Percentiles rank a stretch among this genome's conserved stretches.
Conservation (phyloP, 2,797 vertebrate species). For the Danio choprae region DNA sequence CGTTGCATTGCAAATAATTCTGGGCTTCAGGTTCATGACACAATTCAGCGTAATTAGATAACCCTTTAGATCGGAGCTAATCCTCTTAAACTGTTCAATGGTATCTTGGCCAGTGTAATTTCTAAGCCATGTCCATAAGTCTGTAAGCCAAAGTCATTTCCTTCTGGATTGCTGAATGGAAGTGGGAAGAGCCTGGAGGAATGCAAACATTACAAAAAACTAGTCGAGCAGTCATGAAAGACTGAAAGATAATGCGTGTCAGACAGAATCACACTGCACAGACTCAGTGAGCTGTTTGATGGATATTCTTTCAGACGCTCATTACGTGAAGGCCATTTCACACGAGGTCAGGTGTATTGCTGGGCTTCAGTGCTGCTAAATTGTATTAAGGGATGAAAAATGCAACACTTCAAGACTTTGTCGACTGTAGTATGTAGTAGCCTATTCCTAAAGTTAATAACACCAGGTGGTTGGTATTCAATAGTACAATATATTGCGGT, state of each 20-base stretch:
- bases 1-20: constrained; percentile 12
- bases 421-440: not conserved
- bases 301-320: constrained; percentile 9
- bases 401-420: not conserved
- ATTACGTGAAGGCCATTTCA: constrained; percentile 10
- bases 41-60: constrained; percentile 44
- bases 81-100: constrained; percentile 66
- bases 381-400: not conserved
- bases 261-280: constrained; percentile 18
- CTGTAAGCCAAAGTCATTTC: constrained; percentile 72
- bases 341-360: not conserved
- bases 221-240: constrained; percentile 38
- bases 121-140: constrained; percentile 59
- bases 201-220: constrained; percentile 39
- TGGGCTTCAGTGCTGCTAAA: not conserved
- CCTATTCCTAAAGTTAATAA: no score
- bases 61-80: constrained; percentile 60
- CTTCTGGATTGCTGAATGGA: constrained; percentile 67
- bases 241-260: constrained; percentile 27
- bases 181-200: not conserved
- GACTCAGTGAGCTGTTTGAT: constrained; percentile 20
- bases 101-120: constrained; percentile 41
- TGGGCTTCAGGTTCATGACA: constrained; percentile 2
- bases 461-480: no score
- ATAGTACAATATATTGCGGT: no score